Conservation (phyloP, 1,140 invertebrate species). For the Apis florea region DNA sequence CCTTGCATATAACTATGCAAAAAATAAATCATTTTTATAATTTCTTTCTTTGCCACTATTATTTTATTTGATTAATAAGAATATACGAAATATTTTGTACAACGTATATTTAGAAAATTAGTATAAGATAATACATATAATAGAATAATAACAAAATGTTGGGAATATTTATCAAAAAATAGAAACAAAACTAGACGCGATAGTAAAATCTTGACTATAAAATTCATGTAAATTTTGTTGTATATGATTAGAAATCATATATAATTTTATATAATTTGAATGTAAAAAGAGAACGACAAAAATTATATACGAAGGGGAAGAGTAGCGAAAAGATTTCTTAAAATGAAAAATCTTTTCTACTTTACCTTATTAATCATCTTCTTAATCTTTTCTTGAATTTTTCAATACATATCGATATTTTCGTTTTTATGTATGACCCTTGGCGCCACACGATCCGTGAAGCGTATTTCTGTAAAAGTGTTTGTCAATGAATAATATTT, state of each 20-base stretch:
- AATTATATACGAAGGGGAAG: background rate
- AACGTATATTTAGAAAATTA: background rate
- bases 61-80: too few species aligned
- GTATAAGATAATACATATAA: background rate
- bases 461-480: conserved; percentile 2
- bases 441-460: background rate
- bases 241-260: too few species aligned
- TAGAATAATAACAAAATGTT: background rate
- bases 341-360: background rate
- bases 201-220: background rate
- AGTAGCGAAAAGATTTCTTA: background rate
- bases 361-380: background rate
- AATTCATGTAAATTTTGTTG: background rate
- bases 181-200: background rate
- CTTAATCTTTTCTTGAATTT: background rate
- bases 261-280: background rate
- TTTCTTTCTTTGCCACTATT: conserved; percentile 32
- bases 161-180: background rate
- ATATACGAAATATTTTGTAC: too few species aligned
- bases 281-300: background rate
- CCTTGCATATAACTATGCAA: conserved; percentile 53
- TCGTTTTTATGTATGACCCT: background rate
- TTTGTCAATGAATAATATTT: conserved; percentile 10
- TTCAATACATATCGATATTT: background rate
- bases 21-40: conserved; percentile 38